Evolutionary conservation across 1,140 invertebrate genomes (phyloP).

Genomic region (Oedothorax gibbosus): DNA sequence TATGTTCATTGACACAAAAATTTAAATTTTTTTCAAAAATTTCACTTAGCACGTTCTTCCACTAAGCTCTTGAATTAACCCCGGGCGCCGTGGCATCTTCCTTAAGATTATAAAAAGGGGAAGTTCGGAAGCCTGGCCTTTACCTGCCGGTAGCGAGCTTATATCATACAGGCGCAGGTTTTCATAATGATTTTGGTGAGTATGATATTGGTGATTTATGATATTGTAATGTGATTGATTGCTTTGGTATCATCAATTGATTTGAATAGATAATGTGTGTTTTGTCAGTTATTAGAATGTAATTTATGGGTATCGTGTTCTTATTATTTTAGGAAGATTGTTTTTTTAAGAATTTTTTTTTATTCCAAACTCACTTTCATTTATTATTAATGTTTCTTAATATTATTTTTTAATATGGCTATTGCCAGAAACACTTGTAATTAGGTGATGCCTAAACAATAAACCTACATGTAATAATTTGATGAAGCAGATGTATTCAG

Average conservation of each 20-base stretch:
- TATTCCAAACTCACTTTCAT: no score
- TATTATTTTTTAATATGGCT: no score
- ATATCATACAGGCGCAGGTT: background rate
- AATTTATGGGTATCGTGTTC: background rate
- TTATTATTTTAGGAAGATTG: no score
- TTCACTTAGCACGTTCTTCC: no score
- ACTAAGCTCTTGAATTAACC: constrained; percentile 22
- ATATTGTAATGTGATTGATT: background rate
- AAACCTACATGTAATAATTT: no score
- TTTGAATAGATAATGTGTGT: background rate
- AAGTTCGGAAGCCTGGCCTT: background rate
- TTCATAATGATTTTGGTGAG: constrained; percentile 31
- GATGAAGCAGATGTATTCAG: no score
- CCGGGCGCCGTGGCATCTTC: constrained; percentile 15
- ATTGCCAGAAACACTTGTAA: no score
- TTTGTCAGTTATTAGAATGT: background rate
- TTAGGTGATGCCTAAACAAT: no score
- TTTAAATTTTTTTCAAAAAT: no score
- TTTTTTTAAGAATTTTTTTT: no score
- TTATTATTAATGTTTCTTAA: no score
- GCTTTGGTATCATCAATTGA: background rate
- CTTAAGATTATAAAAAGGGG: constrained; percentile 46
- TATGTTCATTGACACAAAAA: no score
- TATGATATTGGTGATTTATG: background rate
- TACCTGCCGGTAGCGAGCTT: constrained; percentile 1